Base-by-base conservation (phyloP, 2,888 invertebrate genomes). In the Cecidostiba fungosa region DNA sequence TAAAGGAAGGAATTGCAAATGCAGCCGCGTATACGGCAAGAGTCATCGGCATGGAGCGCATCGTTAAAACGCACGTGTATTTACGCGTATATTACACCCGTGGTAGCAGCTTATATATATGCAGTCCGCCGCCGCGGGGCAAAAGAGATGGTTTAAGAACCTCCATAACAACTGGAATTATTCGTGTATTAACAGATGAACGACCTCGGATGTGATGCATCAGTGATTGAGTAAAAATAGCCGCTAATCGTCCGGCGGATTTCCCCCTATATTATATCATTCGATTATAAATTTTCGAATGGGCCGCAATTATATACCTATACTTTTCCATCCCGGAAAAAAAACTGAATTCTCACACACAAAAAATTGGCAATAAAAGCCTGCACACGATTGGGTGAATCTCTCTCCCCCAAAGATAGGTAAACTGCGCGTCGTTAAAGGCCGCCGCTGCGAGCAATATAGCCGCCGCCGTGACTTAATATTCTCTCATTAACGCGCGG, bases 21-120 rank as follows among this genome's bases (percentile, higher is more conserved):
- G 85, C 77, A 84, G 84, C 5, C 43, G 10, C 43, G 86, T 84
- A 50, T 77, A 36, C 79, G 81, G 62, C 43, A 32, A 82, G 39
- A 74, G 29, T 39, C 43, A 74, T 74, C 74, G 74, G 54, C 74
- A 74, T 50, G 62, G 23, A 66, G 62, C 19, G 70, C 54, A 50
- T 74, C 74, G 54, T 74, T 74, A 74, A 74, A 74, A 74, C 54
- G 74, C 59, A 59, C 74, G 43, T 39, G 43, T 59, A 77, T 32
- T 76, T 76, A 76, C 74, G 47, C 74, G 43, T 32, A 76, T 76
- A 76, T 76, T 50, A 76, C 50, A 50, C 47, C 26, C 54, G 5
- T 26, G 47, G 26, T 66, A 43, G 12, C 12, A 43, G 12, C 43
- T 8, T 43, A 43, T 12, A 43, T 12, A 43, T 43, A 14, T 10